Conservation (phyloP, 1,140 invertebrate species). For the Drosophila virilis region DNA sequence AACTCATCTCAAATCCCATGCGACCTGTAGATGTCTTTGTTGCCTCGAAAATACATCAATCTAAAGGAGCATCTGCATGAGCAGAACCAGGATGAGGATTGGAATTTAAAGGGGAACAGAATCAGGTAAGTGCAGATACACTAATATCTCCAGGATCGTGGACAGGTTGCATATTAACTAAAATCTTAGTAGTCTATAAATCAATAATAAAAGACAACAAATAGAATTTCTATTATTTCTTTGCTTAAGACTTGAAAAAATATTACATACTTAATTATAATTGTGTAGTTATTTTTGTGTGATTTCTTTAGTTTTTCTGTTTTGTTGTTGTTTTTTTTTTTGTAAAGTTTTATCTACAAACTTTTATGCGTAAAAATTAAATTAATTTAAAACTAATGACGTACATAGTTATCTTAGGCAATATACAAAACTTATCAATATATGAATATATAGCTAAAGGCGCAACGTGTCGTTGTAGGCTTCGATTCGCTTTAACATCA, state of each 20-base stretch:
- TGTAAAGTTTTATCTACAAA: constrained; percentile 66
- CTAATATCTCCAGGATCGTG: too few species aligned
- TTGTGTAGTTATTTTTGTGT: constrained; percentile 36
- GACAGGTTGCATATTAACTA: too few species aligned
- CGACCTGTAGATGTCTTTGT: too few species aligned
- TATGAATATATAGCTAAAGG: constrained; percentile 31
- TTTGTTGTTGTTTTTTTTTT: too few species aligned
- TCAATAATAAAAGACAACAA: too few species aligned
- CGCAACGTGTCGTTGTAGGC: constrained; percentile 37
- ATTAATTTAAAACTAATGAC: constrained; percentile 12
- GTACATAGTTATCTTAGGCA: constrained; percentile 22
- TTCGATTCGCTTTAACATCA: constrained; percentile 22
- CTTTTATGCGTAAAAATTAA: constrained; percentile 21
- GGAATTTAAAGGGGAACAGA: too few species aligned
- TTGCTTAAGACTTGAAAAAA: constrained; percentile 64
- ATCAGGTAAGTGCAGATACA: too few species aligned
- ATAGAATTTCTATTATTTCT: constrained; percentile 37
- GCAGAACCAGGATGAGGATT: too few species aligned
- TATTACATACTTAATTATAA: constrained; percentile 54
- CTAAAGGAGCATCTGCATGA: too few species aligned
- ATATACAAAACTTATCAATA: constrained; percentile 37
- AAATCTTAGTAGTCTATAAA: too few species aligned
- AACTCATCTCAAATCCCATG: too few species aligned
- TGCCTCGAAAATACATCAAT: too few species aligned
- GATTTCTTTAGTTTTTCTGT: background rate